Evolutionary conservation across 1,140 invertebrate genomes (phyloP), one percentile per base, ranked within the genome.

Genomic region (Drosophila subobscura): DNA sequence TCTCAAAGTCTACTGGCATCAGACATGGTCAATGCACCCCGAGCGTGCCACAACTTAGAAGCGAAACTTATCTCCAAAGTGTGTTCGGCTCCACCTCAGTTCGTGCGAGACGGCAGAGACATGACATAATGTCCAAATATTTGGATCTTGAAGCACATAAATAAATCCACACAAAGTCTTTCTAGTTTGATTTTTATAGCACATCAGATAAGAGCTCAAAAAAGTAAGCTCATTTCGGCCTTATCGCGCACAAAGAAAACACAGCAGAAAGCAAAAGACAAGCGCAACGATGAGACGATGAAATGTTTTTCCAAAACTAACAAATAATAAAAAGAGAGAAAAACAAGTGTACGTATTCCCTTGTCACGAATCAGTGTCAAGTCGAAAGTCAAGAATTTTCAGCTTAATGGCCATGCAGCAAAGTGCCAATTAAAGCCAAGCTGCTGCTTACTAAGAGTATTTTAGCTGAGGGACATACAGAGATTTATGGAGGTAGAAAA

Each of bases 351-450:
- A 40, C 12, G 25, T 53, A 53, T 72, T 44, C n/a, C 49, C 25
- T 53, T 41, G 33, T 12, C 3, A 45, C 54, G 67, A 49, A 68
- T 56, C 66, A 68, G 66, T 68, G 64, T 41, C 66, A 70, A 49
- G 56, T 49, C 57, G 67, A 59, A 51, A 61, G 50, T 71, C 40
- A 54, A 54, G 70, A 72, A 54, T 72, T 72, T 40, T 25, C 40
- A 16, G 33, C 45, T 37, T 72, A 64, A 68, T 49, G 58, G 58
- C 41, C 71, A 56, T 66, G 77, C 77, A 57, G 55, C 59, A 37
- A 80, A 59, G 78, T 80, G 78, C 72, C 81, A 80, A 80, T 80
- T 80, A 81, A 81, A 80, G 49, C 63, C 64, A 60, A 67, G 49
- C 37, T 27, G 66, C 71, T 58, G 59, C 49, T 22, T 0, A 5